Conservation (phyloP, 2,113 vertebrate species). For the Psittacula cyanocephala region DNA sequence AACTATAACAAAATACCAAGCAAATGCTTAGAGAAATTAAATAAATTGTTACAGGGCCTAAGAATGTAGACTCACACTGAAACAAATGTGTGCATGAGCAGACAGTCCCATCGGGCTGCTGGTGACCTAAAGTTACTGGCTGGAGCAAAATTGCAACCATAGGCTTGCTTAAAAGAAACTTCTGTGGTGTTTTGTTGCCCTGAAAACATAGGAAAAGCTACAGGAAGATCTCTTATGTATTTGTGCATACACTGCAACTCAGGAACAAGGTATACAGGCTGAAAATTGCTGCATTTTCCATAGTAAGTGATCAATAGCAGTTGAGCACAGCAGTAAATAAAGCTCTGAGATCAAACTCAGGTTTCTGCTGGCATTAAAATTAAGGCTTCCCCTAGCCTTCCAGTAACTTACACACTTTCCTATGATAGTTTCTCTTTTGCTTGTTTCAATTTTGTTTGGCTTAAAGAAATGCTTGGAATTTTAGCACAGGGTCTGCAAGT, state of each 20-base stretch:
- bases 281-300: not conserved
- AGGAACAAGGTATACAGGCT: not conserved
- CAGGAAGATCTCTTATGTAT: not conserved
- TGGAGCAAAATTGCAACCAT: not conserved
- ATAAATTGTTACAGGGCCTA: not conserved
- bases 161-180: not conserved
- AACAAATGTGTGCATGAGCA: not conserved
- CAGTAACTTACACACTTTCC: not conserved
- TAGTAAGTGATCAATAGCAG: not conserved
- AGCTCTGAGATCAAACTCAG: not conserved
- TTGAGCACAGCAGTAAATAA: constrained; percentile 20
- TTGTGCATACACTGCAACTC: not conserved
- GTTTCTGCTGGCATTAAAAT: not conserved
- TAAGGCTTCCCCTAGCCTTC: not conserved
- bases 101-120: not conserved
- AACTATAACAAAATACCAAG: not conserved
- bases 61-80: not conserved
- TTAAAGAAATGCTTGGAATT: constrained; percentile 39
- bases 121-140: not conserved
- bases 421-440: constrained; percentile 25
- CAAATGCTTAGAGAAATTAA: not conserved
- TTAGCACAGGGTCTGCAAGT: not conserved
- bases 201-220: not conserved
- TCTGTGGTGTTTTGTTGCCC: not conserved
- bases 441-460: constrained; percentile 44